Base-by-base conservation (phyloP, 2,888 invertebrate species). In the Gymnoscelis rufifasciata region DNA sequence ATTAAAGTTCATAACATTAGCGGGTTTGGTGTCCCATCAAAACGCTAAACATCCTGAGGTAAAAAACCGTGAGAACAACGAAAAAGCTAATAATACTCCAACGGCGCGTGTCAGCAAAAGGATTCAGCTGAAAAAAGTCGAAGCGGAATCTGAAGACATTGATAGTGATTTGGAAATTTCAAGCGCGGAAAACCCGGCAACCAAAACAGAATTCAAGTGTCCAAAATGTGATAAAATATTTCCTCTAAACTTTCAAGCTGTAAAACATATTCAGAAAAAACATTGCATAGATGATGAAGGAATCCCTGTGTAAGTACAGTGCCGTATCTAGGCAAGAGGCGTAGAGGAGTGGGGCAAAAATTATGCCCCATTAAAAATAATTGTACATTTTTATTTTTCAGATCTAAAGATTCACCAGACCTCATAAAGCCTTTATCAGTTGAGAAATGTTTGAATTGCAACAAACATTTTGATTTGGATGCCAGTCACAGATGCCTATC, bases 211-310 rank as follows among this genome's bases (percentile, higher is more conserved):
- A 13, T 84, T 80, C 38, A 68, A 72, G 41, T 84, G 84, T 31
- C 83, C 84, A 0, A 60, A 68, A 31, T 84, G 84, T 50, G 30
- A 45, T 0, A 59, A 57, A 39, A 35, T 56, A 1, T 83, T 76
- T 29, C 45, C 56, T 1, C 66, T 69, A 1, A 74, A 73, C 37
- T 78, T 74, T 31, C 60, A 71, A 3, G 77, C 83, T 0, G 58
- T 57, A 8, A 72, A 64, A 55, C 84, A 84, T 27, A 78, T 84
- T 47, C 73, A 83, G 37, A 82, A 74, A 19, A 52, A 54, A 10
- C 84, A 83, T 38, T 68, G 71, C 41, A 52, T 63, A 0, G 62
- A 74, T 33, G 47, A 29, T 1, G 51, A 62, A 1, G 71, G 70
- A 0, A 55, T 59, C 3, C 58, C 66, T 54, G 71, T 72, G 83